These are phyloP conservation scores for Holothuria leucospilota DNA, from an alignment of 53 echinoderm and acorn worm genomes.

Conservation along the genomic window DNA sequence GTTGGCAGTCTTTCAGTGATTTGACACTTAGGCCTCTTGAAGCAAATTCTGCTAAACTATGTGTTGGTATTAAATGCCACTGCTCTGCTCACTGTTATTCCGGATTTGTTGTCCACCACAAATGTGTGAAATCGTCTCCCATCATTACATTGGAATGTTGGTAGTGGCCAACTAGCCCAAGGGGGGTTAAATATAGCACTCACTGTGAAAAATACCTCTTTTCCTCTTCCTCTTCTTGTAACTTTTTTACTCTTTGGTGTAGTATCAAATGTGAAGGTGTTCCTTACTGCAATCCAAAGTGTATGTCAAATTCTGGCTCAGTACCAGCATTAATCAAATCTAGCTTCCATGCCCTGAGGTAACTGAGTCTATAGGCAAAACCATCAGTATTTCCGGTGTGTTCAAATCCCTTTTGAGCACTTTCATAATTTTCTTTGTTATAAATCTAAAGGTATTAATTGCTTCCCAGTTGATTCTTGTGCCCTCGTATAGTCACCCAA, in stretches of 20 bases:
- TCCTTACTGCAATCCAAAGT: constrained; percentile 26
- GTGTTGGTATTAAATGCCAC: constrained; percentile 38
- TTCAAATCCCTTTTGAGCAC: constrained; percentile 59
- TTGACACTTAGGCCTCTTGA: not conserved
- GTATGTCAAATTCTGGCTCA: constrained; percentile 16
- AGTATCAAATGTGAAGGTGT: constrained; percentile 42
- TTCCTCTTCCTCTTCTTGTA: constrained; percentile 44
- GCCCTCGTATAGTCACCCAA: constrained; percentile 5
- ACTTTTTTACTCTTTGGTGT: constrained; percentile 21
- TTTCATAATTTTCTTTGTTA: constrained; percentile 25
- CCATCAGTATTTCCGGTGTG: constrained; percentile 27
- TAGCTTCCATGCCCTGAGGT: not conserved
- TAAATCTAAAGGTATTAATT: not conserved
- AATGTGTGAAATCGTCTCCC: constrained; percentile 46
- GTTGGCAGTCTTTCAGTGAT: not conserved
- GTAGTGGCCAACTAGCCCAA: constrained; percentile 32
- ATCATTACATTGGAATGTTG: constrained; percentile 41
- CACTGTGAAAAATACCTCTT: constrained; percentile 31
- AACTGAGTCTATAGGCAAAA: constrained; percentile 22
- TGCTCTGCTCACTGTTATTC: constrained; percentile 23
- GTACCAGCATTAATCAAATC: constrained; percentile 26
- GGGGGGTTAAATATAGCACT: constrained; percentile 53
- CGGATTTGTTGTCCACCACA: constrained; percentile 31
- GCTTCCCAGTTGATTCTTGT: too few species aligned
- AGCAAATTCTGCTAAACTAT: constrained; percentile 13